Evolutionary conservation across 1,140 invertebrate genomes (phyloP), one percentile per base, ranked within the genome.

Genomic region (Eurosta solidaginis): DNA sequence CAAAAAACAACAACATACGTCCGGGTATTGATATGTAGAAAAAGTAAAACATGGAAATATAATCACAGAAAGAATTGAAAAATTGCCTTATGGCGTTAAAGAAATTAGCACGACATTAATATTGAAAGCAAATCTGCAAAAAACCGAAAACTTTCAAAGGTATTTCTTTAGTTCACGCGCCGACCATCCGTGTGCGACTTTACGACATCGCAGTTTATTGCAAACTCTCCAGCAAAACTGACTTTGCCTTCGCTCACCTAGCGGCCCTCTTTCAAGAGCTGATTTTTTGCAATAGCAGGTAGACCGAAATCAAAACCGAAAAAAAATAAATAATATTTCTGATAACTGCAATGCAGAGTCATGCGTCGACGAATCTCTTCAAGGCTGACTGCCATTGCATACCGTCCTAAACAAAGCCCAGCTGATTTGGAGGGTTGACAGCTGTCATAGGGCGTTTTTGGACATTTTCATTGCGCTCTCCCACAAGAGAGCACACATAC

Each of bases 401-500:
- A 9, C 7, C 33, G 7, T 12, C 7, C 33, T 68, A 68, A 68
- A 68, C 59, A 68, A n/a, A 68, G 27, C 6, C 14, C 59, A 68
- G 59, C 59, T 68, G 59, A 40, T 68, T 68, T 68, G 59, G 27
- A 33, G 59, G 59, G 59, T 68, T 42, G 59, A 40, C 59, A 68
- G 59, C 59, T 68, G 59, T 68, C 59, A 68, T 1, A 68, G 59
- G 59, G 59, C 59, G n/a, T 68, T 68, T 68, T 68, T 68, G 59
- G 59, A 68, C 33, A 68, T 68, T 68, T 59, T 59, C 27, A 4
- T 22, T 22, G 7, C 22, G 6, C 33, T n/a, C 0, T 10, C 29
- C 22, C 12, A 42, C 36, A 20, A 68, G 59, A 68, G 14, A 7
- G 17, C 7, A 9, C n/a, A 36, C 14, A n/a, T n/a, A 40, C n/a